A percentile compares a stretch with the other conserved stretches of the same genome.
phyloP scores from a whole-genome alignment of 1,140 invertebrate species.

The Geopemphigus sp. region DNA sequence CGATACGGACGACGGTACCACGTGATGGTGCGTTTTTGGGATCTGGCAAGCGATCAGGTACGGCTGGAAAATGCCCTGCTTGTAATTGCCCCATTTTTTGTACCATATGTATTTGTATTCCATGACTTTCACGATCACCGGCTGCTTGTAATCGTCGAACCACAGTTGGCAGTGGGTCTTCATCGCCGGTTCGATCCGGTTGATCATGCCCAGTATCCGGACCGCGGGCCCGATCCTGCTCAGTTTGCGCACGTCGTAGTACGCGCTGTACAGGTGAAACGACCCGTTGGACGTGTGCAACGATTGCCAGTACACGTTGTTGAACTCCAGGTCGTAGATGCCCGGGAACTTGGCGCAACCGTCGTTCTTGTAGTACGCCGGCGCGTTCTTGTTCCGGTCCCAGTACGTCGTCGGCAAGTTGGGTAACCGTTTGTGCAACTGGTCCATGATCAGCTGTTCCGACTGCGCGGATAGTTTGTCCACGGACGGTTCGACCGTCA shows the following conservation, averaged over 20 bases:
- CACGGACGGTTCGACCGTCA: constrained; percentile 60
- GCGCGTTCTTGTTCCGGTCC: constrained; percentile 72
- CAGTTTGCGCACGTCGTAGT: constrained; percentile 76
- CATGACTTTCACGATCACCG: constrained; percentile 73
- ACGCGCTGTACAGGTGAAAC: constrained; percentile 82
- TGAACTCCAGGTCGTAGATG: constrained; percentile 84
- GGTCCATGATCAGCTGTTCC: constrained; percentile 74
- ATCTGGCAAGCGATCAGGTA: constrained; percentile 86
- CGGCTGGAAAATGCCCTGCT: constrained; percentile 86
- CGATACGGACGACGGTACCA: constrained; percentile 80
- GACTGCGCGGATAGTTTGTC: constrained; percentile 66
- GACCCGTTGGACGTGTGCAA: constrained; percentile 76
- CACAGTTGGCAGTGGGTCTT: constrained; percentile 85
- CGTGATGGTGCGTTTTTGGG: constrained; percentile 68
- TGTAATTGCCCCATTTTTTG: constrained; percentile 91
- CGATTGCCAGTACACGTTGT: constrained; percentile 88
- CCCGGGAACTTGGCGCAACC: constrained; percentile 78
- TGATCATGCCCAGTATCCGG: constrained; percentile 85
- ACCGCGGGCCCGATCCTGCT: constrained; percentile 77
- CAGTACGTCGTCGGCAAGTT: constrained; percentile 81
- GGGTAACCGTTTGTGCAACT: constrained; percentile 72
- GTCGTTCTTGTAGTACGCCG: constrained; percentile 69
- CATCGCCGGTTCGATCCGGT: constrained; percentile 79
- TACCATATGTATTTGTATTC: constrained; percentile 95
- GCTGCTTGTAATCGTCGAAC: constrained; percentile 80